Evolutionary conservation across 2,888 invertebrate genomes (phyloP).

Genomic region (Lasioglossum lativentre): DNA sequence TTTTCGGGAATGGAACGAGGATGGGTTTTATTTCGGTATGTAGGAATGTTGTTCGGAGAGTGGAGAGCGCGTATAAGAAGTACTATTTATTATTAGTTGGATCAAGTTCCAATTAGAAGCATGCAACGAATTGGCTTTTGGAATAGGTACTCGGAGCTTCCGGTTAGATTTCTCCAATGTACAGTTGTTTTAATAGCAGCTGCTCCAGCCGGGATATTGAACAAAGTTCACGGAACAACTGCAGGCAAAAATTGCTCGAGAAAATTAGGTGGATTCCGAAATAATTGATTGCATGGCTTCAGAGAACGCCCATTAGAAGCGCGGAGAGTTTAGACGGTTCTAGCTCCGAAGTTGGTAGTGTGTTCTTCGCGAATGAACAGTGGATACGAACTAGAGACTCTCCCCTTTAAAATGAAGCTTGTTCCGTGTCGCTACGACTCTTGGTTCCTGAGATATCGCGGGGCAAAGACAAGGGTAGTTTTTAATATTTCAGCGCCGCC

Average conservation of each 20-base stretch:
- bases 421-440: background rate
- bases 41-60: too few relatives aligned
- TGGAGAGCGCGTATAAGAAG: background rate
- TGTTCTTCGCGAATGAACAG: rapidly evolving
- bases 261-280: background rate
- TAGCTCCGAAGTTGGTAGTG: background rate
- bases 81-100: background rate
- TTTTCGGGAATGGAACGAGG: background rate
- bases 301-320: background rate
- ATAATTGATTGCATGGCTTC: background rate
- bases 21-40: background rate
- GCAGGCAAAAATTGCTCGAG: background rate
- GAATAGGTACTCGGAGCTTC: background rate
- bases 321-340: background rate
- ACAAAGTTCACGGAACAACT: background rate
- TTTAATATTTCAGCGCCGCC: conserved; percentile 9
- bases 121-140: background rate
- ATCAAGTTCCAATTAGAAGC: background rate
- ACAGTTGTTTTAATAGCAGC: background rate
- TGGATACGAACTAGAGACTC: background rate
- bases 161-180: background rate
- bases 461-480: conserved; percentile 12
- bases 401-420: background rate
- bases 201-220: background rate
- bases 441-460: conserved; percentile 16